These are phyloP conservation scores for Brachylomia viminalis DNA, from an alignment of 2,888 invertebrate species.

Conservation along the genomic window DNA sequence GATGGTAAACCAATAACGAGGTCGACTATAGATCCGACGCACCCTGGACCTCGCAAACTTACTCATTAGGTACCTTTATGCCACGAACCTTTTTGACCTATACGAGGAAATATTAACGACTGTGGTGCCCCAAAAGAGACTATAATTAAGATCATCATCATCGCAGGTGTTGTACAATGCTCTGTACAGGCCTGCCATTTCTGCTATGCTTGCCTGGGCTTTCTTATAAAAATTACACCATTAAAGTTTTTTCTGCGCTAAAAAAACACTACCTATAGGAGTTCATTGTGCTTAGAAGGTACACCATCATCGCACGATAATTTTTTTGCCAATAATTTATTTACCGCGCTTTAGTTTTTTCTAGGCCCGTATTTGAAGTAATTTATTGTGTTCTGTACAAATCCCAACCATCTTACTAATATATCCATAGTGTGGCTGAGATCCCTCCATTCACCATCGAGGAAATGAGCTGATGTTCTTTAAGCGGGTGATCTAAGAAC, in stretches of 20 bases:
- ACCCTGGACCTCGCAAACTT: not conserved
- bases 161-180: slow-evolving; percentile 6
- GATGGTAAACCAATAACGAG: not conserved
- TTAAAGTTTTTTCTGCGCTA: slow-evolving; percentile 34
- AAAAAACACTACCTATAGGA: slow-evolving; percentile 22
- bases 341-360: slow-evolving; percentile 33
- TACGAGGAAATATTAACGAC: not conserved
- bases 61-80: too few species aligned
- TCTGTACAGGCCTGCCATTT: slow-evolving; percentile 21
- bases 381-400: slow-evolving; percentile 6
- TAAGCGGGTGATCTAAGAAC: too few species aligned
- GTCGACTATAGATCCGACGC: not conserved
- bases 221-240: slow-evolving; percentile 42
- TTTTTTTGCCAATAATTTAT: slow-evolving; percentile 46
- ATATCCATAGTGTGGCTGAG: too few species aligned
- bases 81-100: not conserved
- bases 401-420: not conserved
- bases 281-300: slow-evolving; percentile 48
- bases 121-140: not conserved
- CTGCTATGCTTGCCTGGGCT: slow-evolving; percentile 47
- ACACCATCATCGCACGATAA: slow-evolving; percentile 36
- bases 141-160: slow-evolving; percentile 20
- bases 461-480: not conserved
- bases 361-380: not conserved
- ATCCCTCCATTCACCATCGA: not conserved